These are phyloP conservation scores for Drosophila seguyi DNA, from an alignment of 1,140 invertebrate species.

Conservation along the genomic window DNA sequence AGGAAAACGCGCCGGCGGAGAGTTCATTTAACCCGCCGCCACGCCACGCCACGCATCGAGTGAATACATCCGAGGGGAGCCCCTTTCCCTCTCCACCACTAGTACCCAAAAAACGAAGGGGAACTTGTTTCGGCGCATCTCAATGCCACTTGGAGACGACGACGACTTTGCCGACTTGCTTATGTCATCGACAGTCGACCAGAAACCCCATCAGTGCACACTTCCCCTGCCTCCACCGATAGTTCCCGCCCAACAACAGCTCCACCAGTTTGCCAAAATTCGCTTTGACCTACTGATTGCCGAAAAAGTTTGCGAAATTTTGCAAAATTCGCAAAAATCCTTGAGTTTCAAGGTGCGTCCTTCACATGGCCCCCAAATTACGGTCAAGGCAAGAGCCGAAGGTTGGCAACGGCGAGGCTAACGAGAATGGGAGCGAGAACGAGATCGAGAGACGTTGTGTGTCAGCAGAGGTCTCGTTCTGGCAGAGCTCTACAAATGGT, in stretches of 20 bases:
- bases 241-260: conserved; percentile 13
- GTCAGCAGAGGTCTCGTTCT: conserved; percentile 51
- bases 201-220: conserved; percentile 4
- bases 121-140: conserved; percentile 60
- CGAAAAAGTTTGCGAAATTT: conserved; percentile 77
- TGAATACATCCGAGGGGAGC: conserved; percentile 21
- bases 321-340: conserved; percentile 72
- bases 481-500: conserved; percentile 33
- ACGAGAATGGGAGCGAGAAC: conserved; percentile 32
- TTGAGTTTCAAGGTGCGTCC: conserved; percentile 82
- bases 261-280: conserved; percentile 55
- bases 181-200: conserved; percentile 59
- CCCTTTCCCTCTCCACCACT: not conserved
- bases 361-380: conserved; percentile 77
- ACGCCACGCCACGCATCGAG: conserved; percentile 50
- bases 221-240: not conserved
- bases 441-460: conserved; percentile 50
- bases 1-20: conserved; percentile 34
- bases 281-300: conserved; percentile 64
- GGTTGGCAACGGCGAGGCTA: conserved; percentile 49
- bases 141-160: conserved; percentile 63
- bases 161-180: conserved; percentile 45
- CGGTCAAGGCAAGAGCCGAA: conserved; percentile 76
- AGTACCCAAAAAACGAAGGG: conserved; percentile 8
- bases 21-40: conserved; percentile 66